A percentile compares a stretch with the other conserved stretches of the same genome.
Conservation (phyloP, 2,888 invertebrate species). For the Parnassius mnemosyne region DNA sequence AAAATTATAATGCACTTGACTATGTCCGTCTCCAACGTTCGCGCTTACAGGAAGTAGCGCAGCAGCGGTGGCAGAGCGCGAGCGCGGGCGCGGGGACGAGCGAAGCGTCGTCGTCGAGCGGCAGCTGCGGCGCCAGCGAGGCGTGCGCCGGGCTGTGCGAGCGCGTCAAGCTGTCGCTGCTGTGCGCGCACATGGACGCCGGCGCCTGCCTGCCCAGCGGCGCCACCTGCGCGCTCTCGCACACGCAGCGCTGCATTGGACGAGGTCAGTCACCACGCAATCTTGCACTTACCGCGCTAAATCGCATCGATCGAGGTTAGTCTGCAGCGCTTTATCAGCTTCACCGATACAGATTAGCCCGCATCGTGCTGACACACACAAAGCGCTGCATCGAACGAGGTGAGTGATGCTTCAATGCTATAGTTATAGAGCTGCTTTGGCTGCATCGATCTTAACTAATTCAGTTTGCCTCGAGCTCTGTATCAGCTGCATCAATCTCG, state of each 20-base stretch:
- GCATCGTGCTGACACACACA: too few species aligned
- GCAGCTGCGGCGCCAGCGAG: constrained; percentile 44
- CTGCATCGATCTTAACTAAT: too few species aligned
- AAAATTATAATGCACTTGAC: too few species aligned
- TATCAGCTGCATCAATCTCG: too few species aligned
- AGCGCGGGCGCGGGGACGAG: constrained; percentile 49
- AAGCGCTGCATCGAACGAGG: too few species aligned
- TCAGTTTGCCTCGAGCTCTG: too few species aligned
- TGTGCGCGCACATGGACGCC: constrained; percentile 71
- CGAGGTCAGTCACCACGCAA: constrained; percentile 49
- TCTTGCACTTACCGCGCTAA: neutral
- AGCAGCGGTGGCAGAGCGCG: constrained; percentile 62
- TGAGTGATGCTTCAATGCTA: too few species aligned
- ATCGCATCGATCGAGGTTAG: too few species aligned
- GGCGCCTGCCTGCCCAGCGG: constrained; percentile 60
- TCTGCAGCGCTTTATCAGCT: too few species aligned
- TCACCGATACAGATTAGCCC: too few species aligned
- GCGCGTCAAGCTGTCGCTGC: constrained; percentile 59
- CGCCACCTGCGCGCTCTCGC: constrained; percentile 68
- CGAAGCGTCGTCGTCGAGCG: constrained; percentile 39
- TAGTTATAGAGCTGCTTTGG: too few species aligned
- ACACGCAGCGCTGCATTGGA: constrained; percentile 69
- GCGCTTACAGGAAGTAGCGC: constrained; percentile 58
- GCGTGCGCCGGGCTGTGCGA: constrained; percentile 50
- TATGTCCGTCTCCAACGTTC: neutral